Evolutionary conservation across 2,888 invertebrate genomes (phyloP), one percentile per base, ranked within the genome.

Genomic region (Lamellibrachia satsuma): DNA sequence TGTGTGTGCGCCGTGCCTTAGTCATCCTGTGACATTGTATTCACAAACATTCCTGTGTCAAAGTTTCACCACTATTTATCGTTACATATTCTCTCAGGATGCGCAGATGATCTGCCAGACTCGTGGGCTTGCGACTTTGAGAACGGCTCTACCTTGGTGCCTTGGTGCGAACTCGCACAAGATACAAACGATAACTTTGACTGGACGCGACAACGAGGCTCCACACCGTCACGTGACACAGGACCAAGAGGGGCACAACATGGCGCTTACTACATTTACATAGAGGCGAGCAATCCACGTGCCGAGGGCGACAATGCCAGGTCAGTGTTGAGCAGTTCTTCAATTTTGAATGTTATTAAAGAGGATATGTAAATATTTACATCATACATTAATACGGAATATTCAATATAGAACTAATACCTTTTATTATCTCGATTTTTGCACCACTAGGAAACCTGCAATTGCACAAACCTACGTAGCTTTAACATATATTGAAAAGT

Each of bases 221-320:
- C 92, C 7, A 94, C 94, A 1, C 93, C 93, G 3, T 94, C 94
- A 11, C 92, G 91, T 51, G 90, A 92, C 55, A 94, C 94, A 7
- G 94, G 94, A 27, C 94, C 94, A 3, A 90, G 52, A 11, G 9
- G 75, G 51, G 94, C 94, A 3, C 92, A 92, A 60, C 92, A 93
- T 27, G 94, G 94, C 9, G n/a, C 92, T n/a, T 94, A 92, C 95
- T 99, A 98, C 96, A 97, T 98, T 97, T 98, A 98, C 95, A 97
- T 98, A 93, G 98, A 98, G 95, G 97, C 98, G 27, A 97, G 98
- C 0, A 75, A 75, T 75, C 75, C 75, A 75, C 75, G 75, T 4
- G 75, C n/a, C n/a, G 22, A 4, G 22, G 75, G 75, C 75, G 75
- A 75, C 22, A 75, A 6, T 0, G 75, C 75, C 75, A 75, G 75